These are phyloP conservation scores for Thalassophryne amazonica DNA, from an alignment of 2,797 vertebrate genomes.

Conservation along the genomic window DNA sequence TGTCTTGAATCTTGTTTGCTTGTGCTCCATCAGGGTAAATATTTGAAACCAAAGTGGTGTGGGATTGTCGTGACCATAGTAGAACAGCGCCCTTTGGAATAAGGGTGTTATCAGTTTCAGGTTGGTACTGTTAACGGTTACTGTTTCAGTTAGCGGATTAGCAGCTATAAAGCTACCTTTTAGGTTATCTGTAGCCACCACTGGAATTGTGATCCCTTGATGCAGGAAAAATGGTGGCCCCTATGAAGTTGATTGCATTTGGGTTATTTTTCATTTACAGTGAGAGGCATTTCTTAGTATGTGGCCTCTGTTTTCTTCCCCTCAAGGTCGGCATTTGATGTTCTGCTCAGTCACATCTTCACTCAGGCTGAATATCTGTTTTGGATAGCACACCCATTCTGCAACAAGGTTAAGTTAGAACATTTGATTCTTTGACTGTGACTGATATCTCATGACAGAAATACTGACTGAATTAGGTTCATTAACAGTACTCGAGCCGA, in stretches of 20 bases:
- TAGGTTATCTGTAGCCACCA: too few species aligned
- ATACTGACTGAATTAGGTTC: background rate
- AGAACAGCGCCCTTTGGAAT: too few species aligned
- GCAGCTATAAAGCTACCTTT: too few species aligned
- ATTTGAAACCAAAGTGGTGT: too few species aligned
- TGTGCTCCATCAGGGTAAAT: too few species aligned
- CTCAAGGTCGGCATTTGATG: background rate
- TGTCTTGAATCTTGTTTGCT: too few species aligned
- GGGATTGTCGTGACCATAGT: too few species aligned
- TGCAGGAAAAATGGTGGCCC: background rate
- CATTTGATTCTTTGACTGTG: background rate
- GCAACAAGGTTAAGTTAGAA: background rate
- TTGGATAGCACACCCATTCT: background rate
- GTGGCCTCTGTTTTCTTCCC: background rate
- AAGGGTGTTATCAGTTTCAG: too few species aligned
- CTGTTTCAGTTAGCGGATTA: too few species aligned
- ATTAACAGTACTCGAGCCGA: background rate
- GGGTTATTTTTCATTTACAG: background rate
- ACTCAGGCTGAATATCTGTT: background rate
- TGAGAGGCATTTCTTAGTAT: background rate
- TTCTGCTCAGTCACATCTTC: background rate
- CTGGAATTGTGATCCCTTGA: slow-evolving; percentile 6
- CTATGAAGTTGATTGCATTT: background rate
- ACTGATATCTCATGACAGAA: background rate
- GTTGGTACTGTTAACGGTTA: too few species aligned